A percentile compares a stretch with the other conserved stretches of the same genome.
These are phyloP conservation scores for Trichonephila clavata DNA, from an alignment of 1,140 invertebrate species.

Conservation along the genomic window DNA sequence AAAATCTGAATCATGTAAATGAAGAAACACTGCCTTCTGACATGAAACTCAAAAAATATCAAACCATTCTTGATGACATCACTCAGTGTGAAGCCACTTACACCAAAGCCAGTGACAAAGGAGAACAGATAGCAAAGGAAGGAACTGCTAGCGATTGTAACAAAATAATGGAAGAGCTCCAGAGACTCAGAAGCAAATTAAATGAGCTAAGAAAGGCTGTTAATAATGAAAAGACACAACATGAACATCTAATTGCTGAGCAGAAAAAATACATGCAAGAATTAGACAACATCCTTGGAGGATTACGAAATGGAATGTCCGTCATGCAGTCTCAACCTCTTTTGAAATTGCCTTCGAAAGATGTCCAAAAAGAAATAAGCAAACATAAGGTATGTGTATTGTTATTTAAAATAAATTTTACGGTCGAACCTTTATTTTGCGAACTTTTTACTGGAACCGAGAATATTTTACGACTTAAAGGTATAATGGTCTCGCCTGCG, in stretches of 20 bases:
- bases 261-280: slow-evolving; percentile 90
- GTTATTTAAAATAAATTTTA: too few species aligned
- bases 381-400: slow-evolving; percentile 85
- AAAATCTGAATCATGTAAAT: slow-evolving; percentile 91
- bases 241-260: slow-evolving; percentile 92
- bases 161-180: slow-evolving; percentile 91
- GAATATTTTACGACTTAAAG: too few species aligned
- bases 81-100: slow-evolving; percentile 93
- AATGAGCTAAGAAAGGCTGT: slow-evolving; percentile 89
- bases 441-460: too few species aligned
- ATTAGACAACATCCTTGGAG: slow-evolving; percentile 90
- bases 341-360: slow-evolving; percentile 88
- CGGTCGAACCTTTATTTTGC: too few species aligned
- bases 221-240: slow-evolving; percentile 91
- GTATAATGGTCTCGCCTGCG: too few species aligned
- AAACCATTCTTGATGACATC: slow-evolving; percentile 87
- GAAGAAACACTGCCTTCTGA: slow-evolving; percentile 89
- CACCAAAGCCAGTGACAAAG: slow-evolving; percentile 93
- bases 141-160: slow-evolving; percentile 92
- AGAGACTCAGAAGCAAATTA: slow-evolving; percentile 91
- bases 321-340: slow-evolving; percentile 90
- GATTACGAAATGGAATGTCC: slow-evolving; percentile 92
- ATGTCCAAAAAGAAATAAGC: slow-evolving; percentile 89
- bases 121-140: slow-evolving; percentile 93
- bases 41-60: slow-evolving; percentile 93